phyloP scores from a whole-genome alignment of 2,888 invertebrate species.

The Terebella lapidaria region DNA sequence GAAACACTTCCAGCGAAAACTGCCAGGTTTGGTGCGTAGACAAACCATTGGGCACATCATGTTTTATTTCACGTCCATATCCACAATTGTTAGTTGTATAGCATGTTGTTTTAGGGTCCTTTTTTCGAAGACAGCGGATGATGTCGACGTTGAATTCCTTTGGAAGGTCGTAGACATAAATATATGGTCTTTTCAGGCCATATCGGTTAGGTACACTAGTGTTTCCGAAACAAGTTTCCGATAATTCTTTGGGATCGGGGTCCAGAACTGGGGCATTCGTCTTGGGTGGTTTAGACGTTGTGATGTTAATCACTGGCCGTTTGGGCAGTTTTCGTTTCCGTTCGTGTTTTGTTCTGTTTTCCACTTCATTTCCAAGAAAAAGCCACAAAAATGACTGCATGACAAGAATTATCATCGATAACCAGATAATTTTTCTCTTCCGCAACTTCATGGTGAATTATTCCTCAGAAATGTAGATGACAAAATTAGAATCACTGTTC shows the following conservation, averaged over 20 bases:
- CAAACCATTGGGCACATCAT: background rate
- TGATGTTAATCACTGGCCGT: too few relatives aligned
- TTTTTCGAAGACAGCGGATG: constrained; percentile 3
- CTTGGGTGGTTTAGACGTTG: too few relatives aligned
- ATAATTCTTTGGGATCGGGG: too few relatives aligned
- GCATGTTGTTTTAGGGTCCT: background rate
- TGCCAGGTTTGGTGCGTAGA: constrained; percentile 10
- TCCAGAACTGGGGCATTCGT: too few relatives aligned
- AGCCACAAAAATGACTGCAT: background rate
- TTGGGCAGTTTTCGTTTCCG: too few relatives aligned
- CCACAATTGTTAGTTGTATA: constrained; percentile 6
- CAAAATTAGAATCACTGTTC: too few relatives aligned
- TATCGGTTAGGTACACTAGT: too few relatives aligned
- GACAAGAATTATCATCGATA: background rate
- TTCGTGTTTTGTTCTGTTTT: too few relatives aligned
- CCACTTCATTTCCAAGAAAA: too few relatives aligned
- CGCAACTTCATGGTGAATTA: too few relatives aligned
- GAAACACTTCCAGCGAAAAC: constrained; percentile 32
- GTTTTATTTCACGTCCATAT: constrained; percentile 4
- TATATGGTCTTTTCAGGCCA: background rate
- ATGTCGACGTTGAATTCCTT: constrained; percentile 10
- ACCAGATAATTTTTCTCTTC: background rate
- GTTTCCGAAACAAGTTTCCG: too few relatives aligned
- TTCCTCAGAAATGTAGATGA: too few relatives aligned
- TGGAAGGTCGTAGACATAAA: constrained; percentile 15